phyloP scores from a whole-genome alignment of 2,797 vertebrate genomes.

The Gallinago solitaria region DNA sequence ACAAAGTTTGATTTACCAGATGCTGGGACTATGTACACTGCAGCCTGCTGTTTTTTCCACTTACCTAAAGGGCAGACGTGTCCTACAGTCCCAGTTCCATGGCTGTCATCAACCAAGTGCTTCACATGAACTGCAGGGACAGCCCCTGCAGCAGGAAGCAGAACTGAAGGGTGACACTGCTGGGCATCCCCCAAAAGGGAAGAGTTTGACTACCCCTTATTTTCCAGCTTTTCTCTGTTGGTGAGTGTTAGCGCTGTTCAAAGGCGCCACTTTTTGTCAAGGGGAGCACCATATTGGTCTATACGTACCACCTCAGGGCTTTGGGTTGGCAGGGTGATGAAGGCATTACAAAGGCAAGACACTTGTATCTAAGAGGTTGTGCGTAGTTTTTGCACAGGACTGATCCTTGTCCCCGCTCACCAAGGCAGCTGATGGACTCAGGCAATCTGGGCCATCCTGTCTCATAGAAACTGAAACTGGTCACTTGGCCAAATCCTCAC shows the following conservation, averaged over 20 bases:
- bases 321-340: neutral
- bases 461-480: neutral
- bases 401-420: neutral
- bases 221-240: neutral
- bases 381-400: neutral
- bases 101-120: neutral
- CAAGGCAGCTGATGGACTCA: neutral
- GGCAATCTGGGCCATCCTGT: neutral
- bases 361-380: neutral
- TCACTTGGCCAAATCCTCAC: neutral
- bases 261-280: neutral
- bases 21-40: neutral
- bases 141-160: neutral
- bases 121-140: neutral
- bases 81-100: neutral
- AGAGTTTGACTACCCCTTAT: neutral
- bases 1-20: neutral
- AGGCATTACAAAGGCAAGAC: neutral
- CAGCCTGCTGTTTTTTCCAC: neutral
- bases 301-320: neutral
- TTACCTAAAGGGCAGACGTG: neutral
- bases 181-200: neutral
- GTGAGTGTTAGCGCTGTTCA: neutral
- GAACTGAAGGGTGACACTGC: neutral
- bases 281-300: neutral